These are phyloP conservation scores for Luperina testacea DNA, from an alignment of 2,888 invertebrate genomes.

Conservation along the genomic window DNA sequence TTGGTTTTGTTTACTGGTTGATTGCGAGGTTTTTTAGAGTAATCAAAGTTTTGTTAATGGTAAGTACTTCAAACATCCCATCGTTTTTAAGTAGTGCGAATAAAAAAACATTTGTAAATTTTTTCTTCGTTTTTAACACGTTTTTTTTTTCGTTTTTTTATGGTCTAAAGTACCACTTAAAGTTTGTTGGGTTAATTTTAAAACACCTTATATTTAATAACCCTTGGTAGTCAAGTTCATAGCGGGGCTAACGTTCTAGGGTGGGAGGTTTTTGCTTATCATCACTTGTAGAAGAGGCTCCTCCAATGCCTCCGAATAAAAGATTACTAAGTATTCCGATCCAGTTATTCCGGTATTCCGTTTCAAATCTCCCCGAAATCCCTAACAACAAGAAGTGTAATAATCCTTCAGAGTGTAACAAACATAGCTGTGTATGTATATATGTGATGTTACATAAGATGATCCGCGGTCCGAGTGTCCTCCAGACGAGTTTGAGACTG, in stretches of 20 bases:
- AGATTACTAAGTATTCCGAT: neutral
- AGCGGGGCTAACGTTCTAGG: neutral
- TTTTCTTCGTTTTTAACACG: no score
- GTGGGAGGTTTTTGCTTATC: neutral
- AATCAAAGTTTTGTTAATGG: neutral
- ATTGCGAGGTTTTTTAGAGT: neutral
- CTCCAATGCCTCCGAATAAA: conserved; percentile 2
- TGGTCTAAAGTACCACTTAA: no score
- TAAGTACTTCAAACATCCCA: neutral
- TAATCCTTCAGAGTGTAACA: conserved; percentile 21
- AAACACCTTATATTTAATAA: neutral
- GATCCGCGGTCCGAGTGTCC: conserved; percentile 43
- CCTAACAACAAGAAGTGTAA: conserved; percentile 11
- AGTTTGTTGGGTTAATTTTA: no score
- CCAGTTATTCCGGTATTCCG: neutral
- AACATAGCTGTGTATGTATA: neutral
- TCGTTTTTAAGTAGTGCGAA: neutral
- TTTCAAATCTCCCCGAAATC: neutral
- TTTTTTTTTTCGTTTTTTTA: no score
- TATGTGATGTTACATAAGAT: conserved; percentile 47
- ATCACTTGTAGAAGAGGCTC: neutral
- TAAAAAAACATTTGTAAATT: no score
- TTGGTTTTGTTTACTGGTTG: conserved; percentile 21
- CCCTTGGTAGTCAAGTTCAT: neutral
- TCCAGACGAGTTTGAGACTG: conserved; percentile 49